phyloP scores from a whole-genome alignment of 2,888 invertebrate genomes.

The Emmelina monodactyla region DNA sequence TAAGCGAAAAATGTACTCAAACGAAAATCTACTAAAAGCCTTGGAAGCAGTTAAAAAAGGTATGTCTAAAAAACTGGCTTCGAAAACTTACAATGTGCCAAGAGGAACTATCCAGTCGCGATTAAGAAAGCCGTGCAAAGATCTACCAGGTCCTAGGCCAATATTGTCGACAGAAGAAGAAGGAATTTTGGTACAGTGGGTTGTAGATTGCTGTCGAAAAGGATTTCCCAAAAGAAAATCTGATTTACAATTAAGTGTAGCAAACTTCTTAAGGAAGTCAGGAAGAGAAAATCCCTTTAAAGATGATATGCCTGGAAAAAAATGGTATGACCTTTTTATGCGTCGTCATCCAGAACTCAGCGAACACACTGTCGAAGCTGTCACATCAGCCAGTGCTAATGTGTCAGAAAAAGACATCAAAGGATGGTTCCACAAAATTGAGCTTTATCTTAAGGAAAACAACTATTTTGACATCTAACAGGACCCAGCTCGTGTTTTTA shows the following conservation, averaged over 20 bases:
- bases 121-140: slow-evolving; percentile 12
- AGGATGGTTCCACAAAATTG: slow-evolving; percentile 20
- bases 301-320: slow-evolving; percentile 15
- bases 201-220: slow-evolving; percentile 15
- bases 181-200: slow-evolving; percentile 16
- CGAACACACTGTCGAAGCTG: slow-evolving; percentile 21
- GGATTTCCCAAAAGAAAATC: slow-evolving; percentile 17
- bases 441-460: slow-evolving; percentile 17
- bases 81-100: slow-evolving; percentile 17
- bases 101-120: slow-evolving; percentile 18
- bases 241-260: slow-evolving; percentile 20
- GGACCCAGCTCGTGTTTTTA: slow-evolving; percentile 14
- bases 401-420: slow-evolving; percentile 22
- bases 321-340: slow-evolving; percentile 18
- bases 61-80: slow-evolving; percentile 17
- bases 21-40: slow-evolving; percentile 13
- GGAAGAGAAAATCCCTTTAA: slow-evolving; percentile 17
- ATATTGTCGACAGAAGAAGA: slow-evolving; percentile 17
- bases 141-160: slow-evolving; percentile 17
- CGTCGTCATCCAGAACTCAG: slow-evolving; percentile 17
- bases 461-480: slow-evolving; percentile 7
- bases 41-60: slow-evolving; percentile 17
- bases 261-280: slow-evolving; percentile 17
- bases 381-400: slow-evolving; percentile 24
- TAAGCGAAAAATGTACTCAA: slow-evolving; percentile 12